These are phyloP conservation scores for Chaetops frenatus DNA, from an alignment of 2,113 vertebrate species.

Conservation along the genomic window DNA sequence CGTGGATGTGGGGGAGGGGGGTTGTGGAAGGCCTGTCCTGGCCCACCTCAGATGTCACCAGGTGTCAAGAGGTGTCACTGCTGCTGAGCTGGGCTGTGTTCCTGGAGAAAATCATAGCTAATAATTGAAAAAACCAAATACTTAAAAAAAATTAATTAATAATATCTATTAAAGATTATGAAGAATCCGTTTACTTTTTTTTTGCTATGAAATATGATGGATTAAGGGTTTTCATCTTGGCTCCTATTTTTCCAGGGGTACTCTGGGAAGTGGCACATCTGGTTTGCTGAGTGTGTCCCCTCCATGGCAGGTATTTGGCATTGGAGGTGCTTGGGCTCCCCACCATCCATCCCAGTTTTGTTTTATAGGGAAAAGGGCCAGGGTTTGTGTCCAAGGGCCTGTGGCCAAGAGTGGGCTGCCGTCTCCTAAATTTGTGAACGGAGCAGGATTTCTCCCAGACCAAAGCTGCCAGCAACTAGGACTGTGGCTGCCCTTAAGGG, in stretches of 20 bases:
- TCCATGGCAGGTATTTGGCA: too few relatives aligned
- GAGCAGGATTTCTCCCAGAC: too few relatives aligned
- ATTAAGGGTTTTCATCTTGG: background rate
- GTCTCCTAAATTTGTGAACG: too few relatives aligned
- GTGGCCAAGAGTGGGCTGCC: too few relatives aligned
- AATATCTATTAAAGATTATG: background rate
- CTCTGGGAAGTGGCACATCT: background rate
- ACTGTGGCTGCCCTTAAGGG: too few relatives aligned
- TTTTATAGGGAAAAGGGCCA: too few relatives aligned
- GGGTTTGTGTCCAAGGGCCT: too few relatives aligned
- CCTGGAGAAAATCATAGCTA: background rate
- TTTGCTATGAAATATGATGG: background rate
- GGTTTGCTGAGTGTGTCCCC: background rate
- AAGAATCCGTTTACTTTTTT: background rate
- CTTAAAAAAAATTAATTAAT: too few relatives aligned
- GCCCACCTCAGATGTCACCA: rapidly evolving
- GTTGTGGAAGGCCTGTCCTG: background rate
- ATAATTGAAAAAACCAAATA: too few relatives aligned
- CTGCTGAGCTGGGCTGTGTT: background rate
- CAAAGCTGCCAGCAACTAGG: too few relatives aligned
- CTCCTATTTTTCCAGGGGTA: background rate
- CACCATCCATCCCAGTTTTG: too few relatives aligned
- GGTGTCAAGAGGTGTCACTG: background rate
- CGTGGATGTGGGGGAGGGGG: background rate
- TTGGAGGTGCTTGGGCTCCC: too few relatives aligned